These are phyloP conservation scores for Hemicrepidius hirtus DNA, from an alignment of 2,888 invertebrate species.

Conservation along the genomic window DNA sequence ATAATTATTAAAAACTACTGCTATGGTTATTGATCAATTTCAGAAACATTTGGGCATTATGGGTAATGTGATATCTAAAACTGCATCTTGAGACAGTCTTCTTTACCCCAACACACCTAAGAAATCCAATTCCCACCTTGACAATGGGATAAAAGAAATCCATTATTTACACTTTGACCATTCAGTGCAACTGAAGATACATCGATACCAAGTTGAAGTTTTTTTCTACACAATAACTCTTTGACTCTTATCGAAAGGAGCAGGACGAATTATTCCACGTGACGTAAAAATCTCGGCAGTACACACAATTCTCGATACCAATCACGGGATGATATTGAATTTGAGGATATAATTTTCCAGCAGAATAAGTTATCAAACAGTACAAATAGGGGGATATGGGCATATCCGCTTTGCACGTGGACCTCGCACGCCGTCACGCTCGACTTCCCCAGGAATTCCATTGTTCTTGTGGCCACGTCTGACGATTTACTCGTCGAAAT, in stretches of 20 bases:
- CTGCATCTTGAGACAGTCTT: slow-evolving; percentile 37
- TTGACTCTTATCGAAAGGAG: slow-evolving; percentile 2
- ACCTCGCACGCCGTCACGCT: slow-evolving; percentile 54
- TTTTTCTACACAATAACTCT: slow-evolving; percentile 22
- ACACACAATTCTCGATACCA: slow-evolving; percentile 32
- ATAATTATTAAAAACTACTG: too few species aligned
- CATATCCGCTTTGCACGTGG: slow-evolving; percentile 51
- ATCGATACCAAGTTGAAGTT: slow-evolving; percentile 40
- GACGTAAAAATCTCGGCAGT: slow-evolving; percentile 5
- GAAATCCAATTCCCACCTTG: slow-evolving; percentile 69
- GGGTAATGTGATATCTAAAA: slow-evolving; percentile 19
- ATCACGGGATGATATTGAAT: slow-evolving; percentile 38
- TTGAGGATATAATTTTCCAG: slow-evolving; percentile 48
- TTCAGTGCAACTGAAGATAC: slow-evolving; percentile 58
- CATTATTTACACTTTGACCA: slow-evolving; percentile 68
- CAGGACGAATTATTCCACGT: slow-evolving; percentile 29
- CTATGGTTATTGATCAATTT: too few species aligned
- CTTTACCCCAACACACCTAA: slow-evolving; percentile 52
- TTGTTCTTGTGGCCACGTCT: slow-evolving; percentile 54
- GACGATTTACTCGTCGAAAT: slow-evolving; percentile 51
- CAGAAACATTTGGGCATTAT: too few species aligned
- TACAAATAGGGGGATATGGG: slow-evolving; percentile 48
- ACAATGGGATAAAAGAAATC: slow-evolving; percentile 68
- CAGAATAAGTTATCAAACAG: slow-evolving; percentile 51
- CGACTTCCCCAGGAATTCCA: slow-evolving; percentile 53